Evolutionary conservation across 2,888 invertebrate species (phyloP).

Genomic region (Sepioteuthis lessoniana): DNA sequence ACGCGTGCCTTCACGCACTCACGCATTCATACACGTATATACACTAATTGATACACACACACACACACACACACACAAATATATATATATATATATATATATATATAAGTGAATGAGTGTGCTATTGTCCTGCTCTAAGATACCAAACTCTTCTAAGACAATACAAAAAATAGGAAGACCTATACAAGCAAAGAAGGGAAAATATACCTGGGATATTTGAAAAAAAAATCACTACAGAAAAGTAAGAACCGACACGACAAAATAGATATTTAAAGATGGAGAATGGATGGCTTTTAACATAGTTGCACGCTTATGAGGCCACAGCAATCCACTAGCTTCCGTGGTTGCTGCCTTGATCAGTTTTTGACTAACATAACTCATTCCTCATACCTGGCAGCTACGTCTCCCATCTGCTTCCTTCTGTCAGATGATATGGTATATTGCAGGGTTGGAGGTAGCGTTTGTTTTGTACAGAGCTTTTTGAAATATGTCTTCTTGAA

Average conservation of each 20-base stretch:
- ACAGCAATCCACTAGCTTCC: background rate
- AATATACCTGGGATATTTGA: background rate
- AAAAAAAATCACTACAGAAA: background rate
- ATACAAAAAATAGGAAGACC: background rate
- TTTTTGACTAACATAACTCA: background rate
- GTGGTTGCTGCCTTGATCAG: background rate
- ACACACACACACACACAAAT: background rate
- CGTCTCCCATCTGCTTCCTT: background rate
- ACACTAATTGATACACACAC: background rate
- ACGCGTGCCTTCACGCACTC: no score
- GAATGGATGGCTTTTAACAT: slow-evolving; percentile 9
- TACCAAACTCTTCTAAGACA: no score
- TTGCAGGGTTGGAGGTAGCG: background rate
- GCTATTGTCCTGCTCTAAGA: no score
- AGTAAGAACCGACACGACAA: background rate
- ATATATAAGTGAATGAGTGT: no score
- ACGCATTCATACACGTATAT: background rate
- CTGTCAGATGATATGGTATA: background rate
- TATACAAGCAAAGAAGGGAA: background rate
- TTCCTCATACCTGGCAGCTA: background rate
- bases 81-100: background rate
- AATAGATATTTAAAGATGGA: background rate
- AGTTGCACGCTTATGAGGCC: background rate
- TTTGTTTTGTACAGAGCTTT: background rate
- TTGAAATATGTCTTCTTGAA: background rate